These are phyloP conservation scores for Laodelphax striatellus DNA, from an alignment of 1,140 invertebrate genomes.

Conservation along the genomic window DNA sequence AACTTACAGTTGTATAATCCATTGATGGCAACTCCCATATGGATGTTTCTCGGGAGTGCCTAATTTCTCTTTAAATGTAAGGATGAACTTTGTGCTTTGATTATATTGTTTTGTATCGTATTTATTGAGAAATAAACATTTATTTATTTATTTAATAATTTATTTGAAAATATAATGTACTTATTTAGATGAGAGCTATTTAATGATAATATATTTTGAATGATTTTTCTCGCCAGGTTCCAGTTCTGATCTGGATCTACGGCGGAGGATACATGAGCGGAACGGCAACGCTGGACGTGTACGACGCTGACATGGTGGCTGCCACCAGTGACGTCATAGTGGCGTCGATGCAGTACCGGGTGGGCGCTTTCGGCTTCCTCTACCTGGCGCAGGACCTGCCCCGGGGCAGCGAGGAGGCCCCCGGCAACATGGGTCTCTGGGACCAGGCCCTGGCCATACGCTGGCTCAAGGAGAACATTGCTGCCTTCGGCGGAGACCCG, in stretches of 20 bases:
- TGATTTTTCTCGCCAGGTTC: slow-evolving; percentile 39
- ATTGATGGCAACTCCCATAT: too few species aligned
- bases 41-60: too few species aligned
- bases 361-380: slow-evolving; percentile 83
- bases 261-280: slow-evolving; percentile 88
- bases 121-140: too few species aligned
- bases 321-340: slow-evolving; percentile 73
- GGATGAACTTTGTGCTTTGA: too few species aligned
- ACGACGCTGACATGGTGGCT: slow-evolving; percentile 77
- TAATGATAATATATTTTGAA: too few species aligned
- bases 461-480: slow-evolving; percentile 88
- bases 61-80: too few species aligned
- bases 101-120: too few species aligned
- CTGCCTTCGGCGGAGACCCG: slow-evolving; percentile 82
- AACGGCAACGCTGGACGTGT: slow-evolving; percentile 77
- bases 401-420: slow-evolving; percentile 31
- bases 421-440: slow-evolving; percentile 75
- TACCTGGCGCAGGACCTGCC: slow-evolving; percentile 42
- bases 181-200: too few species aligned
- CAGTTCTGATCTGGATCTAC: slow-evolving; percentile 86
- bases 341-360: slow-evolving; percentile 78
- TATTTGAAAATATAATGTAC: too few species aligned
- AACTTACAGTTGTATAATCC: too few species aligned
- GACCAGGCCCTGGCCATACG: slow-evolving; percentile 84
- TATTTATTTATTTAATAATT: too few species aligned